phyloP scores from a whole-genome alignment of 2,113 vertebrate genomes.

The Oceanodroma tethys region DNA sequence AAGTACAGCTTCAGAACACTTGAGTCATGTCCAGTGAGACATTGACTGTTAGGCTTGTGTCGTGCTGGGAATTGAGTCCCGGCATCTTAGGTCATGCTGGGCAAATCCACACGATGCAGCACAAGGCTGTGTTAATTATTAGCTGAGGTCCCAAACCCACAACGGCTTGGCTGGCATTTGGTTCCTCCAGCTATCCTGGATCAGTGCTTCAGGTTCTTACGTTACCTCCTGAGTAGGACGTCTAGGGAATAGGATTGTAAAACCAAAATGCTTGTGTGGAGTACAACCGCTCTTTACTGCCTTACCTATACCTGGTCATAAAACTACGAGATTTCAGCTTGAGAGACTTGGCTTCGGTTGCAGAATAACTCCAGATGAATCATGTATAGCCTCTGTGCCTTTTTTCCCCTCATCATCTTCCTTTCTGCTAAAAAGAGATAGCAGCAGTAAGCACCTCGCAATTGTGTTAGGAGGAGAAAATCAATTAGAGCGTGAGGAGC shows the following conservation, averaged over 20 bases:
- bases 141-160: not conserved
- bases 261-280: not conserved
- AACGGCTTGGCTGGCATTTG: not conserved
- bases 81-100: not conserved
- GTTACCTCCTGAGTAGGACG: not conserved
- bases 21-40: constrained; percentile 38
- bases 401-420: not conserved
- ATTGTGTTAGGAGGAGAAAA: not conserved
- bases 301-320: not conserved
- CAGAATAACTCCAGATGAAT: not conserved
- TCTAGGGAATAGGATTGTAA: not conserved
- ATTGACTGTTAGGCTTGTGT: not conserved
- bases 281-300: not conserved
- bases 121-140: not conserved
- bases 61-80: constrained; percentile 2
- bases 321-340: not conserved
- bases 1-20: constrained; percentile 29
- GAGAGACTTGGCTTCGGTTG: not conserved
- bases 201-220: not conserved
- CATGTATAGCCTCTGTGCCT: not conserved
- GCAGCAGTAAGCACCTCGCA: not conserved
- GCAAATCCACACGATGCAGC: not conserved
- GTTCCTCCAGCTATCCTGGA: not conserved
- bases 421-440: not conserved
- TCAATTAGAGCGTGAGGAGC: not conserved